Base-by-base conservation (phyloP, 2,888 invertebrate species). In the Podotricha telesiphe region DNA sequence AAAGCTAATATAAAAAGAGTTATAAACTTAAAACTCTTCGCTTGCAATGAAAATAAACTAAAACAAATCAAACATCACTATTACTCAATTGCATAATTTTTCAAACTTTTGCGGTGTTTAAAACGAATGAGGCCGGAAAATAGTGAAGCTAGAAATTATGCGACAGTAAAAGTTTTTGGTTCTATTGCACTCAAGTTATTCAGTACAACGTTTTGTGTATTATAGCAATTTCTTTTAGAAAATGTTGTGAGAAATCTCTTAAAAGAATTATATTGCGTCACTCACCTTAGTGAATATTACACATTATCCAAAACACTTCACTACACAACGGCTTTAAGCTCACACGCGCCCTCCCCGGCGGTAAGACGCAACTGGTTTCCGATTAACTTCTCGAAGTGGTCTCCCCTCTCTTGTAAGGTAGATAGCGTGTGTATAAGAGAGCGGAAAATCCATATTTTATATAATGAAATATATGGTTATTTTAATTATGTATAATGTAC, bases 281-380 rank as follows among this genome's bases (percentile, higher is more conserved):
- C 73, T 75, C 59, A 79, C 79, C 76, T 78, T 76, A 74, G 59
- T 68, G 65, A 66, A 55, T 69, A 65, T 56, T 59, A 71, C 65
- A 72, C 79, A 78, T 79, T 76, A 69, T 79, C 71, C 73, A 74
- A 72, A 56, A 67, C 70, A 73, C 73, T 65, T 22, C 72, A 73
- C 74, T 68, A 48, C 28, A 28, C 28, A 53, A 61, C 63, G 37
- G 72, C 22, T 20, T 53, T 58, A 67, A 67, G 53, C 75, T 75
- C 75, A 75, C 73, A 70, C 71, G 74, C 76, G 72, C 75, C 68
- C 75, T 65, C 59, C 56, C 65, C 71, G 63, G 62, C 68, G 74
- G 71, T 69, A 73, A 75, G 59, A 70, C 71, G 74, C 71, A 75
- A 78, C 79, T 78, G 78, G 77, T 77, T 76, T 59, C 71, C 61